Percentiles rank a stretch among this genome's conserved stretches.
Evolutionary conservation across 2,888 invertebrate species (phyloP).

Genomic region (Lithosia quadra): DNA sequence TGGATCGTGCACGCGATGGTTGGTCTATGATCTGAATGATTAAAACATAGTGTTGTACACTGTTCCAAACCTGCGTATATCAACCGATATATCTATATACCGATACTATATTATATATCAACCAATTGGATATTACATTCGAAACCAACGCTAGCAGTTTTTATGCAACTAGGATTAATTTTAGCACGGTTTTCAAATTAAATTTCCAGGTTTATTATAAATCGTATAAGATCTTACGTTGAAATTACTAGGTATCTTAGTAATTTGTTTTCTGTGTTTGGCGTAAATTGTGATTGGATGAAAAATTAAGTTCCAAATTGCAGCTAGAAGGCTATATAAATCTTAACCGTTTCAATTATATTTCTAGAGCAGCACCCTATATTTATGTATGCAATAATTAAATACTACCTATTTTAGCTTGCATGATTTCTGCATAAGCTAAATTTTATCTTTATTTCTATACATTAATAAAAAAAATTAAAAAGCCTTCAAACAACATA

Average conservation of each 20-base stretch:
- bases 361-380: too few species aligned
- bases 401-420: neutral
- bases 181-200: neutral
- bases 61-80: neutral
- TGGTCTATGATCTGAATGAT: conserved; percentile 18
- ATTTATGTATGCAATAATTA: conserved; percentile 1
- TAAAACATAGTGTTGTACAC: conserved; percentile 17
- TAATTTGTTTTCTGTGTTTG: conserved; percentile 10
- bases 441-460: neutral
- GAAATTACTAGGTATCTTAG: neutral
- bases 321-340: neutral
- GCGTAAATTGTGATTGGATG: conserved; percentile 1
- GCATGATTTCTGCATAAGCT: neutral
- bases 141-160: neutral
- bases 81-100: neutral
- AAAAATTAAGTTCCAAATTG: conserved; percentile 8
- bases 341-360: neutral
- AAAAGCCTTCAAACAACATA: neutral
- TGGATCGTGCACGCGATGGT: conserved; percentile 20
- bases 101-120: neutral
- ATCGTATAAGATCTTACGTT: neutral
- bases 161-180: neutral
- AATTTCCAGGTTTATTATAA: neutral
- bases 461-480: neutral
- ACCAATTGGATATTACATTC: neutral